Evolutionary conservation across 2,113 vertebrate species (phyloP).

Genomic region (Nesogale talazaci): DNA sequence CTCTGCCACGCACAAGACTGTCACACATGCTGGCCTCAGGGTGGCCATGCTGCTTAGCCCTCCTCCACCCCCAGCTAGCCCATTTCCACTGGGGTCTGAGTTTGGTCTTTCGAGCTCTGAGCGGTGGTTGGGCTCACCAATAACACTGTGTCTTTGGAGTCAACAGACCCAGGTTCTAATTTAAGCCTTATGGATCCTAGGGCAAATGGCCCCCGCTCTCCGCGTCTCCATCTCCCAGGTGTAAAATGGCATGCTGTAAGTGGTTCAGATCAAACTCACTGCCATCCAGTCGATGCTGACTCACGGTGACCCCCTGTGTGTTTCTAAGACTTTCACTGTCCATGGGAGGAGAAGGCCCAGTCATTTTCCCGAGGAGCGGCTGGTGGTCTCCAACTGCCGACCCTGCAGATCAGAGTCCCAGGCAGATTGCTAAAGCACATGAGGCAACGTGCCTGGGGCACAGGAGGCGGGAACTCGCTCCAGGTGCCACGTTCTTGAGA

Average conservation of each 20-base stretch:
- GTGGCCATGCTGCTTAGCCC: fast-evolving
- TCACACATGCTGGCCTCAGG: not conserved
- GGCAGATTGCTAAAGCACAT: not conserved
- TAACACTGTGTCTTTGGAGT: not conserved
- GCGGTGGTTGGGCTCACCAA: not conserved
- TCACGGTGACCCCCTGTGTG: too few species aligned
- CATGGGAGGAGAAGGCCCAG: too few species aligned
- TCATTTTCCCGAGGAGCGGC: too few species aligned
- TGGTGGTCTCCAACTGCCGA: too few species aligned
- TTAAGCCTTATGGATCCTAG: not conserved
- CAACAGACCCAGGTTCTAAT: not conserved
- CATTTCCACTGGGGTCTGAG: not conserved
- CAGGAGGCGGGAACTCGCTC: not conserved
- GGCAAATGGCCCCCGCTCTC: not conserved
- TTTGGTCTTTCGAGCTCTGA: not conserved
- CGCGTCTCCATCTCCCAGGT: not conserved
- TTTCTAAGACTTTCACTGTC: too few species aligned
- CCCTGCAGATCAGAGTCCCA: too few species aligned
- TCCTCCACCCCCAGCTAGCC: not conserved
- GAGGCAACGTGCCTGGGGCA: not conserved
- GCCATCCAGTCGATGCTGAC: too few species aligned
- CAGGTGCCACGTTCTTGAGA: not conserved
- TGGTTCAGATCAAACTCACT: too few species aligned
- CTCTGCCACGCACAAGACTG: not conserved
- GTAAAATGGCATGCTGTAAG: not conserved